Conservation (phyloP, 2,888 invertebrate genomes). For the Anaspis maculata region DNA sequence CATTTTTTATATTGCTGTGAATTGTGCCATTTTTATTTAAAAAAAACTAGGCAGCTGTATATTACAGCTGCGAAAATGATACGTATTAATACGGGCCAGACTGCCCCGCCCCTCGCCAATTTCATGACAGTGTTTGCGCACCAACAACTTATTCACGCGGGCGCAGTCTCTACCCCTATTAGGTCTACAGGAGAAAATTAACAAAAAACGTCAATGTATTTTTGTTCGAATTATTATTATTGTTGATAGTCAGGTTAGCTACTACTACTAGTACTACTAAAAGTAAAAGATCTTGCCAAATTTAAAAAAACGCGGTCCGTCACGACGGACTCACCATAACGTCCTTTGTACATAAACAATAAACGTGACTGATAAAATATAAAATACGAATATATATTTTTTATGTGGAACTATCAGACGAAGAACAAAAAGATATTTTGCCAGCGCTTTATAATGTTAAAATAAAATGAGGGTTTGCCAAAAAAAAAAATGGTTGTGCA, state of each 20-base stretch:
- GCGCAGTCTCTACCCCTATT: no score
- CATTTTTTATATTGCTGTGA: constrained; percentile 37
- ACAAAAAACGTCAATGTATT: no score
- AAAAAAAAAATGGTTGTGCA: constrained; percentile 11
- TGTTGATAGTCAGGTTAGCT: constrained; percentile 4
- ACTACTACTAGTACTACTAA: constrained; percentile 9
- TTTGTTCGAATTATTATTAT: no score
- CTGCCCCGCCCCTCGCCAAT: neutral
- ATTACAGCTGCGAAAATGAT: constrained; percentile 16
- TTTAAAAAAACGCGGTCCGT: no score
- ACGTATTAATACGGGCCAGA: constrained; percentile 4
- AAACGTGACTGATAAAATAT: constrained; percentile 25
- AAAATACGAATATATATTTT: constrained; percentile 22
- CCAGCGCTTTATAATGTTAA: constrained; percentile 9
- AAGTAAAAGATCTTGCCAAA: constrained; percentile 14
- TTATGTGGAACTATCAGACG: constrained; percentile 11
- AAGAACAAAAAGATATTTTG: constrained; percentile 8
- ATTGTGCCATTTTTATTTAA: constrained; percentile 38
- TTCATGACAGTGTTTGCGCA: neutral
- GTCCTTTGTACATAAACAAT: constrained; percentile 24
- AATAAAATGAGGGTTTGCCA: no score
- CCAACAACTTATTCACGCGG: constrained; percentile 10
- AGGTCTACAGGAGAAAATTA: no score
- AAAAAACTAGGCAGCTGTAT: constrained; percentile 14
- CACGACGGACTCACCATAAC: constrained; percentile 13